A percentile compares a stretch with the other conserved stretches of the same genome.
Evolutionary conservation across 2,113 vertebrate genomes (phyloP).

Genomic region (Delphinapterus leucas): DNA sequence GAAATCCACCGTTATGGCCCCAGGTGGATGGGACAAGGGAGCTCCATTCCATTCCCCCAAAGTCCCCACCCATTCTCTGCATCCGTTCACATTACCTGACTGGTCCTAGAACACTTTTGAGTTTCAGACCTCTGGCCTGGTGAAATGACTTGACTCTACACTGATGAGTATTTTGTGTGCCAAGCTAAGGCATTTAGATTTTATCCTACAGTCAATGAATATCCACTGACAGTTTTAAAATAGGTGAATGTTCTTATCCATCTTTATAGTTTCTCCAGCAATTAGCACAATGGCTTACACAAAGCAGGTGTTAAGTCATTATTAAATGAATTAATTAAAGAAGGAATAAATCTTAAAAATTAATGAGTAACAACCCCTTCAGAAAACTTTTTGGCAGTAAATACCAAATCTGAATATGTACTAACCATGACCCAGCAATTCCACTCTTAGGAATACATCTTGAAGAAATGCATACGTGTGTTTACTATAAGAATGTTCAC

Average conservation of each 20-base stretch:
- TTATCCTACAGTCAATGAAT: background rate
- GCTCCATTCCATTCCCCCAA: no score
- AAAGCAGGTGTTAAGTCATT: conserved; percentile 59
- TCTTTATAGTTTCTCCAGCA: conserved; percentile 50
- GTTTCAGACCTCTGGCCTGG: background rate
- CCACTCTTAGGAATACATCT: background rate
- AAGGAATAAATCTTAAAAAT: conserved; percentile 62
- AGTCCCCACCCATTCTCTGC: background rate
- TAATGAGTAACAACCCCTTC: conserved; percentile 11
- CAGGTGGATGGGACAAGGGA: accelerated
- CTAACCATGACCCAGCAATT: background rate
- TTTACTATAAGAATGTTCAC: background rate
- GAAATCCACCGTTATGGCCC: background rate
- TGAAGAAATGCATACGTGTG: background rate
- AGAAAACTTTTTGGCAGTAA: conserved; percentile 39
- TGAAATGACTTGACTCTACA: background rate
- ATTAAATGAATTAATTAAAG: conserved; percentile 43
- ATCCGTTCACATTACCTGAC: background rate
- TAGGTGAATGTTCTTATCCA: background rate
- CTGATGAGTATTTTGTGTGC: background rate
- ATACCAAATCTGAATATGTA: background rate
- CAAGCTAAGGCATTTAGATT: background rate
- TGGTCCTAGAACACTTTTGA: background rate
- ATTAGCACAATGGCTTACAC: conserved; percentile 34
- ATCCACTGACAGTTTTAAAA: conserved; percentile 19